Evolutionary conservation across 2,113 vertebrate genomes (phyloP).

Genomic region (Cyprinodon tularosa): DNA sequence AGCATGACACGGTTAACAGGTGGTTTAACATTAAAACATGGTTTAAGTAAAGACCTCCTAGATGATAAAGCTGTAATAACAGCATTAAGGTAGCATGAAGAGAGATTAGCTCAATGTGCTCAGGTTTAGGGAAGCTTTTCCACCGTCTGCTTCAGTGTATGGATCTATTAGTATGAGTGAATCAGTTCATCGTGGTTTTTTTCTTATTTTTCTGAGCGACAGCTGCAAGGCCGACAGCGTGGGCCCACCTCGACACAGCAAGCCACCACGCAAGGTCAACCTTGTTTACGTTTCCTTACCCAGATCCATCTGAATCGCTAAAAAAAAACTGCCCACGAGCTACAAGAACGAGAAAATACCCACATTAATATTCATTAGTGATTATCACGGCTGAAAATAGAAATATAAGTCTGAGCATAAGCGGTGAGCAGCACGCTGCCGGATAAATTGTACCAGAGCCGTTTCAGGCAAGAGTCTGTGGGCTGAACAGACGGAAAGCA

Average conservation of each 20-base stretch:
- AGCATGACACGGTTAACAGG: constrained; percentile 13
- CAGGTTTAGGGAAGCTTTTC: background rate
- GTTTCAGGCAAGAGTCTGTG: constrained; percentile 6
- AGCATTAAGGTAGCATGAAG: no score
- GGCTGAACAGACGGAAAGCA: background rate
- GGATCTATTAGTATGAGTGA: background rate
- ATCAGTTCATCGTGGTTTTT: constrained; percentile 25
- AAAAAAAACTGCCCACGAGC: constrained; percentile 37
- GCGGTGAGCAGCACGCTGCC: constrained; percentile 23
- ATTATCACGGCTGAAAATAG: constrained; percentile 54
- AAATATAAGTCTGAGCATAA: constrained; percentile 41
- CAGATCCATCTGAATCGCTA: constrained; percentile 51
- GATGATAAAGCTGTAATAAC: background rate
- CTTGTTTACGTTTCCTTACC: constrained; percentile 49
- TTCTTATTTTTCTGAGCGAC: constrained; percentile 9
- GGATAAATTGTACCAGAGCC: constrained; percentile 50
- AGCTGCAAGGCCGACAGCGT: constrained; percentile 21
- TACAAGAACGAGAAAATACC: constrained; percentile 34
- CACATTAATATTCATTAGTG: constrained; percentile 70
- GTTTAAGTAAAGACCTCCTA: background rate
- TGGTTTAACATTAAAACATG: constrained; percentile 3
- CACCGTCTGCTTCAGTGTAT: constrained; percentile 9
- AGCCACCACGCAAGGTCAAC: constrained; percentile 42
- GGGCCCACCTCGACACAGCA: constrained; percentile 16
- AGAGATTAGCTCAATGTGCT: background rate